Base-by-base conservation (phyloP, 2,888 invertebrate genomes). In the Drosophila mercatorum region DNA sequence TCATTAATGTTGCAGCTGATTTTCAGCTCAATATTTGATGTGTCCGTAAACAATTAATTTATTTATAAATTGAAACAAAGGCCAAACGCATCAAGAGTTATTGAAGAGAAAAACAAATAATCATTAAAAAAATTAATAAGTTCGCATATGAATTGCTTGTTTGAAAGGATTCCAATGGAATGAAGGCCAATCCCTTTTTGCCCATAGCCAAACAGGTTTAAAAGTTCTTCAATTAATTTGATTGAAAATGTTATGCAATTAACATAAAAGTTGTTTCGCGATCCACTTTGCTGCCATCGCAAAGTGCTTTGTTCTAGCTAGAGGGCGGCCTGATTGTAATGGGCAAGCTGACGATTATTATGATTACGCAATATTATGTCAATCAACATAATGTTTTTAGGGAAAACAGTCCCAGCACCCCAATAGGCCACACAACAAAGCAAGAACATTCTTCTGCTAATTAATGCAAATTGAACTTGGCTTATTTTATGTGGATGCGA, bases 171-270 rank as follows among this genome's bases (percentile, higher is more conserved):
- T 41, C 62, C n/a, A 11, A 36, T 14, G 12, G 60, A 57, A 62
- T 17, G 3, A n/a, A 8, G 7, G 57, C 49, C 62, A 68, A 63
- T 10, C 56, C 17, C 38, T 22, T 26, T 52, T 44, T 10, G 22
- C 12, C 6, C 22, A 17, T 17, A 47, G 43, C 47, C 44, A 26
- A 36, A 31, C 36, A 26, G 55, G 34, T 28, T 65, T 49, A 56
- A 58, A 76, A 64, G 68, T 66, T 71, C 49, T 46, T 57, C 68
- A 80, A 88, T 83, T 85, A 83, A 75, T 65, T 80, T 80, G 74
- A 86, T 85, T 83, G 74, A 77, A 83, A 77, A 72, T 71, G 51
- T 71, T 69, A 64, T 62, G 69, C 61, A 80, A 77, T 88, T 80
- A 75, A 34, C 71, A 73, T 76, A 65, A 72, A 87, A 72, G 52